phyloP scores from a whole-genome alignment of 2,888 invertebrate genomes.

The Cryptocephalus primarius region DNA sequence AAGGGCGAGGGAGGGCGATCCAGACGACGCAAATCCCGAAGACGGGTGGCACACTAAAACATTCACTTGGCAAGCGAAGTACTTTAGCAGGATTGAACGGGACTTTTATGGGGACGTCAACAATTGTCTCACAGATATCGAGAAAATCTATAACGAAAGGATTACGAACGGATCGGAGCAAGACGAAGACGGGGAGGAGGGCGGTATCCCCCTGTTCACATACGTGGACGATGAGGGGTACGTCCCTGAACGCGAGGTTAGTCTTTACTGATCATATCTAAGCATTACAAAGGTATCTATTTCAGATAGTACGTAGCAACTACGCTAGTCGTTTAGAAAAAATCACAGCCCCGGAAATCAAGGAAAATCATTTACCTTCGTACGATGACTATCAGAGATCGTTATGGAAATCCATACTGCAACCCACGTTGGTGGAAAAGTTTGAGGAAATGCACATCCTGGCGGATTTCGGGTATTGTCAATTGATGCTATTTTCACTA shows the following conservation, averaged over 20 bases:
- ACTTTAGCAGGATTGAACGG: conserved; percentile 50
- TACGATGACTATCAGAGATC: conserved; percentile 17
- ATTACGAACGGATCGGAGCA: conserved; percentile 25
- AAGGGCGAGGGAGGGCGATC: conserved; percentile 13
- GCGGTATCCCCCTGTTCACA: conserved; percentile 42
- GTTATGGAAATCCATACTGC: conserved; percentile 17
- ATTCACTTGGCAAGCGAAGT: conserved; percentile 66
- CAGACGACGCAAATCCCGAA: conserved; percentile 4
- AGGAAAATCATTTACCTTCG: too few relatives aligned
- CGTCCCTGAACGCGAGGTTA: conserved; percentile 13
- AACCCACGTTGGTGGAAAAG: conserved; percentile 15
- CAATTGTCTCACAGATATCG: conserved; percentile 52
- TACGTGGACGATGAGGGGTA: conserved; percentile 49
- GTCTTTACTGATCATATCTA: not conserved
- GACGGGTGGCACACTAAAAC: conserved; percentile 23
- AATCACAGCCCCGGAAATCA: too few relatives aligned
- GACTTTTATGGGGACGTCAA: conserved; percentile 47
- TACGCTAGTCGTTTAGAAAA: too few relatives aligned
- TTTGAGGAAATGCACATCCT: conserved; percentile 38
- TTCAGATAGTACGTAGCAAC: not conserved
- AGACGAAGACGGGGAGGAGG: conserved; percentile 20
- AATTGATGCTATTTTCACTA: too few relatives aligned
- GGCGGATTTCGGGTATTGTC: conserved; percentile 22
- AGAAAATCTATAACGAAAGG: conserved; percentile 44
- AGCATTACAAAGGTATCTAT: not conserved